Evolutionary conservation across 1,140 invertebrate genomes (phyloP).

Genomic region (Conus ventricosus): DNA sequence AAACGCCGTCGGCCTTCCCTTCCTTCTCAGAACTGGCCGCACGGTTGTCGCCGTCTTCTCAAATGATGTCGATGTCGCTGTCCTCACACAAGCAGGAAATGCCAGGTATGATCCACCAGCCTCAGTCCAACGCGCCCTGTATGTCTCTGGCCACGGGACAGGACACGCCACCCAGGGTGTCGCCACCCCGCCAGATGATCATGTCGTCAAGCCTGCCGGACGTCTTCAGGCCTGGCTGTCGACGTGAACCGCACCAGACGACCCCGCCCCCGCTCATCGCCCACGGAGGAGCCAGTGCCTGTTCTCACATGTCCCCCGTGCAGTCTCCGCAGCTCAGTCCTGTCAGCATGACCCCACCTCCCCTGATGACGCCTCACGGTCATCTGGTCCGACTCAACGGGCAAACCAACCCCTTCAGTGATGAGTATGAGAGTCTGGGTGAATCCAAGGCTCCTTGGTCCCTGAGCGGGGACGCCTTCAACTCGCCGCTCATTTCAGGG

Average conservation of each 20-base stretch:
- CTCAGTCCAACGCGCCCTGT: neutral
- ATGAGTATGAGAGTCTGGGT: neutral
- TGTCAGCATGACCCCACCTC: neutral
- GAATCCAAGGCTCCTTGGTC: neutral
- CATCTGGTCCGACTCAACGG: neutral
- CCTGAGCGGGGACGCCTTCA: neutral
- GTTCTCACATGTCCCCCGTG: neutral
- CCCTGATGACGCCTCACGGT: constrained; percentile 11
- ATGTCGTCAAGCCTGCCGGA: neutral
- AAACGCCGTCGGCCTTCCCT: neutral
- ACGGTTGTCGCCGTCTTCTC: neutral
- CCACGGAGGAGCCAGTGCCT: neutral
- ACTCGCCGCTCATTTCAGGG: neutral
- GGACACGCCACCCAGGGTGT: neutral
- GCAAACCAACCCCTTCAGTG: neutral
- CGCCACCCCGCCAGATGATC: neutral
- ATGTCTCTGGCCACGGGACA: neutral
- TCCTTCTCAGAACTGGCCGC: neutral
- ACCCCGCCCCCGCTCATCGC: neutral
- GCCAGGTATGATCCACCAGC: neutral
- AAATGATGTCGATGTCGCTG: neutral
- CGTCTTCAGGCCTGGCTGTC: neutral
- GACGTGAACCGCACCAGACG: neutral
- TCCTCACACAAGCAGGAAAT: neutral
- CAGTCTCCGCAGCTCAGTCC: neutral